Percentiles rank a stretch among this genome's conserved stretches.
Conservation (phyloP, 23 tunicate species). For the Styela plicata region DNA sequence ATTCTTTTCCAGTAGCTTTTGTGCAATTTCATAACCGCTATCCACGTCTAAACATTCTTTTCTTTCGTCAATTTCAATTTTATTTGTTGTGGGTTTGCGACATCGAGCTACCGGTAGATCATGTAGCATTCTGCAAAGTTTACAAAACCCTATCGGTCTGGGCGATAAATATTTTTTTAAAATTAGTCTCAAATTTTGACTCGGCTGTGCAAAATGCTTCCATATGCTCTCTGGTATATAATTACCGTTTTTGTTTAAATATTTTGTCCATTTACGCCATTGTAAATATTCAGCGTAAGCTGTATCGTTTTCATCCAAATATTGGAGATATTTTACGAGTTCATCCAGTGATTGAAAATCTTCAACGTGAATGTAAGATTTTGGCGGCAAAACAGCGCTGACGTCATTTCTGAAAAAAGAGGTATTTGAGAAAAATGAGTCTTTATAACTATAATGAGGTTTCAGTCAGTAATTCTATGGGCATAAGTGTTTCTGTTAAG, state of each 20-base stretch:
- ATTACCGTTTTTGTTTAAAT: conserved; percentile 2
- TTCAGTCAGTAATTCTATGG: too few relatives aligned
- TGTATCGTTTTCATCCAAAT: background rate
- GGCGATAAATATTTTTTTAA: background rate
- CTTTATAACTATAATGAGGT: too few relatives aligned
- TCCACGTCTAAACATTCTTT: background rate
- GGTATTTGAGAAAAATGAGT: too few relatives aligned
- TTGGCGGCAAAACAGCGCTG: background rate
- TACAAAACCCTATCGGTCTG: conserved; percentile 9
- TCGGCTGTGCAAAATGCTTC: background rate
- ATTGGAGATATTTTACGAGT: background rate
- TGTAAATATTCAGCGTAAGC: background rate
- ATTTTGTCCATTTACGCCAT: conserved; percentile 8
- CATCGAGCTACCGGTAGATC: background rate
- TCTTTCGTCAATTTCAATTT: background rate
- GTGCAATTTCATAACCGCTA: background rate
- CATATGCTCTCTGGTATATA: background rate
- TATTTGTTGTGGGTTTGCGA: background rate
- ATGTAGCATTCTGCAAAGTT: conserved; percentile 1
- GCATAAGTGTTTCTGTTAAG: too few relatives aligned
- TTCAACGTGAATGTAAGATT: conserved; percentile 1
- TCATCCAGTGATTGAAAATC: background rate
- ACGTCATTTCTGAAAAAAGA: background rate
- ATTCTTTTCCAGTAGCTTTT: background rate
- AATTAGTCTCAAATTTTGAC: background rate